Evolutionary conservation across 1,140 invertebrate genomes (phyloP), one percentile per base, ranked within the genome.

Genomic region (Monomorium pharaonis): DNA sequence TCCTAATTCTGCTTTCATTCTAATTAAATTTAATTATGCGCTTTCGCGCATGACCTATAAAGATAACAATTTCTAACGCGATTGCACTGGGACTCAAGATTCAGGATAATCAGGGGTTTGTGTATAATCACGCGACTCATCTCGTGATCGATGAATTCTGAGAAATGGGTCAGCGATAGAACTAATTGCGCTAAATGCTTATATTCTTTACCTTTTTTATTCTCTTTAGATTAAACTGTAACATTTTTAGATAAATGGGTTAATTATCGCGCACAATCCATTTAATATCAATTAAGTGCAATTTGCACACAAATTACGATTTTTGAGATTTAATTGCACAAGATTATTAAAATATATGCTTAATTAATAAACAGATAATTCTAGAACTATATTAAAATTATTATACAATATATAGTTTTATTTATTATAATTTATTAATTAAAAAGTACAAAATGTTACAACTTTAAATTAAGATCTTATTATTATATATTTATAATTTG

Each of bases 61-160:
- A 83, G 78, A 83, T 83, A 56, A 16, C n/a, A 56, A 72, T 83
- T 83, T 74, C 4, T 51, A 74, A 42, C 65, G 49, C 51, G 47
- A 47, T 58, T 74, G 24, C 67, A 74, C 12, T 77, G 27, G 47
- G 56, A 27, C 24, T 62, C 44, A n/a, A 88, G 70, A 85, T 88
- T 84, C 60, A 37, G 87, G 80, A 88, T 88, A 88, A 84, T 87
- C 70, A 60, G 24, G 0, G 70, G 70, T 72, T 88, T 88, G 87
- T 88, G 54, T 44, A 56, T 49, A 77, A 70, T 83, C 67, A 21
- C 49, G 12, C 62, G 51, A 27, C 54, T 60, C 58, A 54, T 72
- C 72, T 87, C 33, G 24, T 62, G 49, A 88, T 87, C 70, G 70
- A 88, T 88, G 70, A 54, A 77, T 88, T 87, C 86, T 77, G 51